phyloP scores from a whole-genome alignment of 2,888 invertebrate genomes.

The Acanthosepion esculentum region DNA sequence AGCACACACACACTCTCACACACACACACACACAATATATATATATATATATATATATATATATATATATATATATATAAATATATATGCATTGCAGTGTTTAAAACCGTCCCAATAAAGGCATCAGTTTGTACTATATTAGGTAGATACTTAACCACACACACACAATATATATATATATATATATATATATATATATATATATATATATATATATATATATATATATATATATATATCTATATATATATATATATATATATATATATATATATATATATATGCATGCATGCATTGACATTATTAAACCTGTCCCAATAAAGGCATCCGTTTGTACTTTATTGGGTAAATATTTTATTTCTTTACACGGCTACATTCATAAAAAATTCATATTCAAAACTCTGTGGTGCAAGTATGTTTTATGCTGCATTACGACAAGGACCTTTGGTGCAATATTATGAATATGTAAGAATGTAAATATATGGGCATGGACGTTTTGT shows the following conservation, averaged over 20 bases:
- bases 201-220: not conserved
- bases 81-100: too few species aligned
- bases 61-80: too few species aligned
- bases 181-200: not conserved
- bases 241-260: not conserved
- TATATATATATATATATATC: not conserved
- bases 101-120: too few species aligned
- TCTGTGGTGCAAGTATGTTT: not conserved
- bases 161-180: not conserved
- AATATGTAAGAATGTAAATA: not conserved
- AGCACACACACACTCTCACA: too few species aligned
- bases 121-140: too few species aligned
- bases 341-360: too few species aligned
- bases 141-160: too few species aligned
- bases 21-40: too few species aligned
- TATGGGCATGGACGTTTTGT: not conserved
- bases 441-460: not conserved
- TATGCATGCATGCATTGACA: not conserved
- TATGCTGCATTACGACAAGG: not conserved
- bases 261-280: not conserved
- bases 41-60: too few species aligned
- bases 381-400: not conserved
- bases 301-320: too few species aligned
- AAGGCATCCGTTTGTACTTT: too few species aligned
- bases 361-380: not conserved